Evolutionary conservation across 2,888 invertebrate species (phyloP).

Genomic region (Blera fallax): DNA sequence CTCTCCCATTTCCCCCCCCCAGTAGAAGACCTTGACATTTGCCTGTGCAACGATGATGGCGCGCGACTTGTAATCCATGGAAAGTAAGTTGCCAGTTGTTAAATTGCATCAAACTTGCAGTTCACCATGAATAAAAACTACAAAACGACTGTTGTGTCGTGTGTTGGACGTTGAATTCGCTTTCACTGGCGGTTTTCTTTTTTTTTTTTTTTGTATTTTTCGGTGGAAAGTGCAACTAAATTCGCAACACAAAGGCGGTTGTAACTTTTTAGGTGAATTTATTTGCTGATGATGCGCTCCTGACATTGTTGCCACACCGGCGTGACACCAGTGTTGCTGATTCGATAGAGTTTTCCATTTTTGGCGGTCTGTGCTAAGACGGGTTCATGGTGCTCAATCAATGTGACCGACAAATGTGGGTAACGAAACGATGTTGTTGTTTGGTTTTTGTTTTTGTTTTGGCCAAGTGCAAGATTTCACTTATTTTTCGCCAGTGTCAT

Average conservation of each 20-base stretch:
- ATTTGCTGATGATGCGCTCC: conserved; percentile 63
- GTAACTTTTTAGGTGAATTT: conserved; percentile 32
- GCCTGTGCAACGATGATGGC: conserved; percentile 9
- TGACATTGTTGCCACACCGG: conserved; percentile 32
- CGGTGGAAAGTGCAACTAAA: conserved; percentile 39
- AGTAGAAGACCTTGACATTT: conserved; percentile 68
- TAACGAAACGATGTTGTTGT: conserved; percentile 10
- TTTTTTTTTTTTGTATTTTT: neutral
- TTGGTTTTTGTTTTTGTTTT: conserved; percentile 9
- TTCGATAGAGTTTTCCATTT: conserved; percentile 8
- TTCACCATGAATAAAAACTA: conserved; percentile 9
- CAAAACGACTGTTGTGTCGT: conserved; percentile 44
- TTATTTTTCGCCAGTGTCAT: conserved; percentile 41
- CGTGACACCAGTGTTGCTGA: conserved; percentile 8
- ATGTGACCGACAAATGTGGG: conserved; percentile 41
- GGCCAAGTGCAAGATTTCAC: conserved; percentile 64
- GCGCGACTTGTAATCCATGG: conserved; percentile 40
- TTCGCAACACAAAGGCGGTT: conserved; percentile 47
- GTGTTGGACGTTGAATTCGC: conserved; percentile 57
- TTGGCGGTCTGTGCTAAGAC: neutral
- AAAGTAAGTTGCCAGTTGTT: conserved; percentile 55
- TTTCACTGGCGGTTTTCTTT: conserved; percentile 54
- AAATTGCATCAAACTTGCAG: conserved; percentile 58
- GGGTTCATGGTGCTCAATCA: conserved; percentile 43
- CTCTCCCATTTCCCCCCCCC: conserved; percentile 21